phyloP scores from a whole-genome alignment of 2,797 vertebrate genomes.

The Sebastes iracundus region DNA sequence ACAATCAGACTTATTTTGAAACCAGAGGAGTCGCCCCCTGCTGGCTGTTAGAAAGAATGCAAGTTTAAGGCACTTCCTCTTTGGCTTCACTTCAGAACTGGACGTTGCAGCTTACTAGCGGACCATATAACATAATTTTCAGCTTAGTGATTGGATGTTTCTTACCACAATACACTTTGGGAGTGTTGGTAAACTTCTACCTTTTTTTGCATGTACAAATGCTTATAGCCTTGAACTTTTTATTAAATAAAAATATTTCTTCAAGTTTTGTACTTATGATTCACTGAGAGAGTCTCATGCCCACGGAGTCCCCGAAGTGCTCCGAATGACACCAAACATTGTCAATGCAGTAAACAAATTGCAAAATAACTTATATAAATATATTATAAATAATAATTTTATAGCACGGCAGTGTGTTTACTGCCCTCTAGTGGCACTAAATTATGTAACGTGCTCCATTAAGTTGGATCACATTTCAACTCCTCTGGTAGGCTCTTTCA shows the following conservation, averaged over 20 bases:
- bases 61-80: too few species aligned
- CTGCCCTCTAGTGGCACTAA: background rate
- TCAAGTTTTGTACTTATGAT: background rate
- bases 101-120: rapidly evolving
- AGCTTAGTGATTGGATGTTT: too few species aligned
- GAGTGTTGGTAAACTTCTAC: too few species aligned
- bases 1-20: too few species aligned
- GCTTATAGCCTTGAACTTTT: background rate
- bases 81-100: too few species aligned
- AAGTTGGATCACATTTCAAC: background rate
- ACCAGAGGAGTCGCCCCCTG: too few species aligned
- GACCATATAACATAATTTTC: background rate
- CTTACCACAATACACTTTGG: background rate
- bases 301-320: background rate
- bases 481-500: background rate
- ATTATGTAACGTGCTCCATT: background rate
- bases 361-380: background rate
- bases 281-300: background rate
- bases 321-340: background rate
- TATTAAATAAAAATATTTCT: background rate
- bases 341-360: background rate
- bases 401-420: background rate
- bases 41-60: too few species aligned
- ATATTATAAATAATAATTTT: background rate
- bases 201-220: background rate